Conservation (phyloP, 2,113 vertebrate genomes). For the Fulica atra region DNA sequence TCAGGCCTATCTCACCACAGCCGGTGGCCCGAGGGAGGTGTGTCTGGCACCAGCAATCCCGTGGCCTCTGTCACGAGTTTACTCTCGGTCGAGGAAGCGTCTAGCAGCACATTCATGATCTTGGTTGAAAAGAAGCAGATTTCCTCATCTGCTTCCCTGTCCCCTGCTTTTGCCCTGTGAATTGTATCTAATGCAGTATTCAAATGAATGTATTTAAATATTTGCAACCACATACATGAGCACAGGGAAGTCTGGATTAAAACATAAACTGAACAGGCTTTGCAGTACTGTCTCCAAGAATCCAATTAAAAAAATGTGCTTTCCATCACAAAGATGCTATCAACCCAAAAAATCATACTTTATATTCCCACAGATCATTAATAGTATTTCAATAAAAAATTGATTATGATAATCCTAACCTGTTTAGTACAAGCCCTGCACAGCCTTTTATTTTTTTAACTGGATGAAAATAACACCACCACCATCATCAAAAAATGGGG, state of each 20-base stretch:
- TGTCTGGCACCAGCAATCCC: neutral
- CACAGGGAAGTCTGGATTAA: neutral
- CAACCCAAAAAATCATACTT: neutral
- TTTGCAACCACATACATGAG: accelerated
- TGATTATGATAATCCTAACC: slow-evolving; percentile 28
- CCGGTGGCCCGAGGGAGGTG: neutral
- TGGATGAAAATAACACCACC: neutral
- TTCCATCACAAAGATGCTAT: slow-evolving; percentile 13
- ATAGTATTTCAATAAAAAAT: slow-evolving; percentile 44
- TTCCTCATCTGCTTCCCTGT: neutral
- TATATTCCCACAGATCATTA: slow-evolving; percentile 32
- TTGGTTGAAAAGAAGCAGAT: neutral
- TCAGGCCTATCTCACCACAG: accelerated
- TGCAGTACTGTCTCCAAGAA: neutral
- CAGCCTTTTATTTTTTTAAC: neutral
- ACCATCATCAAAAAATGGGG: neutral
- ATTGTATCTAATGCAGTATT: no score
- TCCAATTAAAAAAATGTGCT: neutral
- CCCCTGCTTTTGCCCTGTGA: neutral
- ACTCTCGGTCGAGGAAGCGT: accelerated
- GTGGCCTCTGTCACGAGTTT: neutral
- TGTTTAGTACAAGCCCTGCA: neutral
- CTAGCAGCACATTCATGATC: neutral
- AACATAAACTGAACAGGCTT: neutral
- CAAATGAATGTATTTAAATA: neutral